Conservation (phyloP, 2,888 invertebrate species). For the Hartigia nigra region DNA sequence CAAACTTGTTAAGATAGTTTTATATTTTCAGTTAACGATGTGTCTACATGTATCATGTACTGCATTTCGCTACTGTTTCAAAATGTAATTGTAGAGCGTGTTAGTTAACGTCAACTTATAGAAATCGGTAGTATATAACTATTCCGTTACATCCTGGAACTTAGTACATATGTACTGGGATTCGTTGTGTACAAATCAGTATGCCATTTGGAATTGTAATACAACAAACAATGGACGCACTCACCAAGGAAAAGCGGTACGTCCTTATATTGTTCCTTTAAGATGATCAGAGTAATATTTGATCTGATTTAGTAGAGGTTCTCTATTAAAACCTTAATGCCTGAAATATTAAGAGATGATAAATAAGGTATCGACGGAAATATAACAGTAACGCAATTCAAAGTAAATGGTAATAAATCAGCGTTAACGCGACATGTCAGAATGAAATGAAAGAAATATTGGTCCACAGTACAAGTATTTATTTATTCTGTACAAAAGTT, state of each 20-base stretch:
- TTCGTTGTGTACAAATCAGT: neutral
- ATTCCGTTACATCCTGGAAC: neutral
- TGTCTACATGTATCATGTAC: neutral
- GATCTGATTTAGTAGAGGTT: too few relatives aligned
- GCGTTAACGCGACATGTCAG: neutral
- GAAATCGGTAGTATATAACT: neutral
- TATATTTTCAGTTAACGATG: too few relatives aligned
- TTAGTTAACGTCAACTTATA: neutral
- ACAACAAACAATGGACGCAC: neutral
- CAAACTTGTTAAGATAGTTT: neutral
- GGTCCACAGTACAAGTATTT: slow-evolving; percentile 64
- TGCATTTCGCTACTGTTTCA: neutral
- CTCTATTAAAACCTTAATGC: neutral
- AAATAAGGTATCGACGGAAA: too few relatives aligned
- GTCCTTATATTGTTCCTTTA: neutral
- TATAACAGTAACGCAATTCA: neutral
- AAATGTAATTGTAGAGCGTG: neutral
- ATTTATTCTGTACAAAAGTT: slow-evolving; percentile 64
- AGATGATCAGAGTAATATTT: neutral
- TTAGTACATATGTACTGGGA: neutral
- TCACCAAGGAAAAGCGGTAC: neutral
- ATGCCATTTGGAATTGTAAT: neutral
- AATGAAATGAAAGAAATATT: slow-evolving; percentile 63
- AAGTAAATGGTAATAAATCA: neutral
- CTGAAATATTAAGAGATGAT: neutral